phyloP scores from a whole-genome alignment of 1,140 invertebrate species.

The Zeugodacus cucurbitae region DNA sequence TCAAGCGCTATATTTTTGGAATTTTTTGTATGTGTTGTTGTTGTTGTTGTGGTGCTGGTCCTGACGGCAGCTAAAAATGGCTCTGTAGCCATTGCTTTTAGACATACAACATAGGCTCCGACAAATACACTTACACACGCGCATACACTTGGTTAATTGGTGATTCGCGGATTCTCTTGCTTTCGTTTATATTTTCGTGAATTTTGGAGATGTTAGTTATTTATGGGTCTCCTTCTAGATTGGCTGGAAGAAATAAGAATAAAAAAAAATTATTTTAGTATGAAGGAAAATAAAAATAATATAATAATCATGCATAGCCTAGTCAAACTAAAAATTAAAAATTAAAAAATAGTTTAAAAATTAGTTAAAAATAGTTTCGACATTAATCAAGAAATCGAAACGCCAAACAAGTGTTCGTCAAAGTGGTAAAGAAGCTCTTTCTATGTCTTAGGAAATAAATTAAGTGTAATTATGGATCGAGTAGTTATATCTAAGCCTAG shows the following conservation, averaged over 20 bases:
- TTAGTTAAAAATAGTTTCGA: too few species aligned
- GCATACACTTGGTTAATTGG: not conserved
- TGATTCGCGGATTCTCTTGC: not conserved
- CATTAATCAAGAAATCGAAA: too few species aligned
- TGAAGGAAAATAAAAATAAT: too few species aligned
- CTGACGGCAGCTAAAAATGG: constrained; percentile 4
- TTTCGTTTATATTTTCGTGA: not conserved
- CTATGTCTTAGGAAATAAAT: too few species aligned
- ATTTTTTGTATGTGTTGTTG: not conserved
- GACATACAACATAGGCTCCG: not conserved
- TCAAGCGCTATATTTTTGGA: not conserved
- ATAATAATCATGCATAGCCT: too few species aligned
- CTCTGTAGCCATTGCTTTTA: constrained; percentile 20
- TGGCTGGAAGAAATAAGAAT: not conserved
- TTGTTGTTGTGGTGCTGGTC: not conserved
- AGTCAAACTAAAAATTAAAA: too few species aligned
- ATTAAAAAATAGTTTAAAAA: too few species aligned
- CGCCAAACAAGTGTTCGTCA: too few species aligned
- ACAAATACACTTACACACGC: not conserved
- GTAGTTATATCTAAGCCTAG: too few species aligned
- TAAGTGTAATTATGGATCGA: too few species aligned
- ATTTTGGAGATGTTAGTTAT: not conserved
- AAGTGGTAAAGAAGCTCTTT: too few species aligned
- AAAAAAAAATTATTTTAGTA: too few species aligned
- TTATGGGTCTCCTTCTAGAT: not conserved